Percentiles rank a stretch among this genome's conserved stretches.
Evolutionary conservation across 2,888 invertebrate species (phyloP).

Genomic region (Cantharis lateralis): DNA sequence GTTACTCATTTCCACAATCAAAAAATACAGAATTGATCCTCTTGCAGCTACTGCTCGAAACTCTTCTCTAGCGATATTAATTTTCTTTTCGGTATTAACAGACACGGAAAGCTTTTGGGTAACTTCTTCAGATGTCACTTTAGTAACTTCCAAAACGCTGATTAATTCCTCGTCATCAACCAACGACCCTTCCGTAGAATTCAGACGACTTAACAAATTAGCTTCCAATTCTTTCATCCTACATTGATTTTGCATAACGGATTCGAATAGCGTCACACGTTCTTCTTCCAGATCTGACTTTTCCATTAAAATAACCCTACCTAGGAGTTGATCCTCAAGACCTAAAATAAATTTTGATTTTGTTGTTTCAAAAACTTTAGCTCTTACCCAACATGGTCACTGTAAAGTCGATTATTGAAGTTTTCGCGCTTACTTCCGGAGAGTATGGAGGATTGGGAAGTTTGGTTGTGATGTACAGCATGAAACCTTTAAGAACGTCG

Average conservation of each 20-base stretch:
- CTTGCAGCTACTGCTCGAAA: conserved; percentile 93
- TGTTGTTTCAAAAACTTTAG: background rate
- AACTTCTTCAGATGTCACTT: conserved; percentile 91
- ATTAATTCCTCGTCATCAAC: conserved; percentile 96
- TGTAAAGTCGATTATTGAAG: conserved; percentile 96
- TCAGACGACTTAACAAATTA: conserved; percentile 87
- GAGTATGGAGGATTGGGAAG: conserved; percentile 95
- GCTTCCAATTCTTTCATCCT: conserved; percentile 96
- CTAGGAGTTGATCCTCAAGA: conserved; percentile 91
- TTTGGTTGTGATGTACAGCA: conserved; percentile 95
- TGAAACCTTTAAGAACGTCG: conserved; percentile 94
- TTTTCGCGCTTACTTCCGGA: conserved; percentile 95
- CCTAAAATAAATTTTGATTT: conserved; percentile 57
- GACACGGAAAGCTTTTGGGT: conserved; percentile 91
- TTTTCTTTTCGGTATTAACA: conserved; percentile 92
- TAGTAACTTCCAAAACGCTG: conserved; percentile 79
- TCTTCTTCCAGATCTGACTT: conserved; percentile 95
- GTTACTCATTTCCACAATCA: conserved; percentile 96
- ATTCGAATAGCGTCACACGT: conserved; percentile 89
- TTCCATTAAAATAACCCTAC: conserved; percentile 93
- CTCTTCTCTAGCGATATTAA: conserved; percentile 91
- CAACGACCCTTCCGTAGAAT: conserved; percentile 90
- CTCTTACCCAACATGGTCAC: conserved; percentile 80
- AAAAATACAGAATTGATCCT: conserved; percentile 92
- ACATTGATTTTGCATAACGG: conserved; percentile 94